phyloP scores from a whole-genome alignment of 2,797 vertebrate species.

The Alcedo atthis region DNA sequence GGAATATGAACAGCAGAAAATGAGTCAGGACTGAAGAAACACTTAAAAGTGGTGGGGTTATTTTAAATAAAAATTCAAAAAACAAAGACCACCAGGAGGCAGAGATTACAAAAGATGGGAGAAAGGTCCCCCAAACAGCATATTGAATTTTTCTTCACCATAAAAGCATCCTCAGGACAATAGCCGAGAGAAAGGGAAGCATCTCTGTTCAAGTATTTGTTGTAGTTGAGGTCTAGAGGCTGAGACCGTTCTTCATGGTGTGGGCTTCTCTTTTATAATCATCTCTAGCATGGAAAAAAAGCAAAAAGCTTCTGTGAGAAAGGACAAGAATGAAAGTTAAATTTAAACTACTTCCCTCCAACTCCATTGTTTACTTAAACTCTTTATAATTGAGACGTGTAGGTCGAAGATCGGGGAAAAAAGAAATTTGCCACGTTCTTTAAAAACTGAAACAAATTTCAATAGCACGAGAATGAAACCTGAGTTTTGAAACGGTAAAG shows the following conservation, averaged over 20 bases:
- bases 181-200: conserved; percentile 18
- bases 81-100: conserved; percentile 1
- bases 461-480: neutral
- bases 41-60: neutral
- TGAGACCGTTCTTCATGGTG: neutral
- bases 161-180: conserved; percentile 9
- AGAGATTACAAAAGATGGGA: conserved; percentile 10
- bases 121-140: neutral
- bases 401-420: neutral
- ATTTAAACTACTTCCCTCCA: neutral
- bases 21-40: neutral
- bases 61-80: neutral
- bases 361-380: neutral
- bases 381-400: neutral
- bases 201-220: neutral
- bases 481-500: neutral
- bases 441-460: neutral
- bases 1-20: neutral
- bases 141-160: neutral
- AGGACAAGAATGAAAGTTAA: conserved; percentile 8
- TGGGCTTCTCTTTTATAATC: conserved; percentile 20
- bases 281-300: neutral
- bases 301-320: neutral
- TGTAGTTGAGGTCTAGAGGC: neutral
- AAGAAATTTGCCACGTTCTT: neutral